phyloP scores from a whole-genome alignment of 2,797 vertebrate genomes.

The Phrynocephalus forsythii region DNA sequence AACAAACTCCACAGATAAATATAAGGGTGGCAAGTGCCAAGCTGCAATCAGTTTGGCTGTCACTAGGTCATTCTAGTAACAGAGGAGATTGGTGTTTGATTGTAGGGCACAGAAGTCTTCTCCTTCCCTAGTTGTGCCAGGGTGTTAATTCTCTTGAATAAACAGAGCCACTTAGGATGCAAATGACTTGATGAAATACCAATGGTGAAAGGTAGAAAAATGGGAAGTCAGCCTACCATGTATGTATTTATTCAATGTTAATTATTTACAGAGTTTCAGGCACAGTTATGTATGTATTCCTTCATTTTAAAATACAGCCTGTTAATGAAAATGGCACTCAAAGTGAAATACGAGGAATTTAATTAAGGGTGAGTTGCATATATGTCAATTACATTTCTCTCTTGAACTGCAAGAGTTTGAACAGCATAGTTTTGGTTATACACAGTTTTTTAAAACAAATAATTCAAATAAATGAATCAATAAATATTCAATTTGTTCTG shows the following conservation, averaged over 20 bases:
- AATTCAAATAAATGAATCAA: no score
- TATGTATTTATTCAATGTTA: slow-evolving; percentile 72
- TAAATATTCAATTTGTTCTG: no score
- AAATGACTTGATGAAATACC: slow-evolving; percentile 59
- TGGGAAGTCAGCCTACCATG: slow-evolving; percentile 63
- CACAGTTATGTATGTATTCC: slow-evolving; percentile 75
- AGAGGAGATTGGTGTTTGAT: slow-evolving; percentile 55
- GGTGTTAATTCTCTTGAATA: slow-evolving; percentile 65
- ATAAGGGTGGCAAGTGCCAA: slow-evolving; percentile 24
- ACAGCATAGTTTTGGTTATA: no score
- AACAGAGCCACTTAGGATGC: slow-evolving; percentile 62
- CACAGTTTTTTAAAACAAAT: no score
- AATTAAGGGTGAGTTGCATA: slow-evolving; percentile 81
- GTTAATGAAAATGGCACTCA: slow-evolving; percentile 82
- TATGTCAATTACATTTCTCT: slow-evolving; percentile 56
- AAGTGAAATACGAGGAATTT: slow-evolving; percentile 77
- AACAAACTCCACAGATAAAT: slow-evolving; percentile 26
- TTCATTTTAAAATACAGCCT: slow-evolving; percentile 79
- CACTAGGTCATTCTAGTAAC: slow-evolving; percentile 46
- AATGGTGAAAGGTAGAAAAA: slow-evolving; percentile 70
- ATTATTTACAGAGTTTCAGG: slow-evolving; percentile 75
- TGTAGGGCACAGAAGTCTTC: slow-evolving; percentile 63
- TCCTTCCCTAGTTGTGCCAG: slow-evolving; percentile 52
- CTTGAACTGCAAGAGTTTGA: no score
- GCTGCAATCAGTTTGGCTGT: slow-evolving; percentile 47